These are phyloP conservation scores for Actinia tenebrosa DNA, from an alignment of 64 coral and sea anemone genomes.

Conservation along the genomic window DNA sequence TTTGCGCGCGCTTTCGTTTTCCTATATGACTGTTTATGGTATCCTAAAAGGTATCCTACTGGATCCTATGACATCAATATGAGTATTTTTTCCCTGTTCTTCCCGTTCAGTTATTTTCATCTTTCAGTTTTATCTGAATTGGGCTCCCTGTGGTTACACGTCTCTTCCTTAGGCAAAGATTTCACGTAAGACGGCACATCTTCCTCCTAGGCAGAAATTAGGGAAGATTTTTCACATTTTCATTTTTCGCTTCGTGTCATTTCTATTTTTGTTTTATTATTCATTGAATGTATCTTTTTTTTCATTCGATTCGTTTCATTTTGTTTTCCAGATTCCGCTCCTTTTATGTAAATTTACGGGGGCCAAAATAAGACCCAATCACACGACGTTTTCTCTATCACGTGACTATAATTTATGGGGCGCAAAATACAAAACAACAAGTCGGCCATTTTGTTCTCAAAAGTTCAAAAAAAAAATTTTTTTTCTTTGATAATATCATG, in stretches of 20 bases:
- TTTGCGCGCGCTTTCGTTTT: too few species aligned
- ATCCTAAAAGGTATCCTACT: too few species aligned
- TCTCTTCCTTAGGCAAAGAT: too few species aligned
- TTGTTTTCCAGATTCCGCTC: not conserved
- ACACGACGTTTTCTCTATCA: not conserved
- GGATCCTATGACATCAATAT: too few species aligned
- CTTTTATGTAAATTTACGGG: not conserved
- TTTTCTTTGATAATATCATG: not conserved
- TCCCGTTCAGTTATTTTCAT: too few species aligned
- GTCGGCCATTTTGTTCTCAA: not conserved
- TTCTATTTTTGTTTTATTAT: not conserved
- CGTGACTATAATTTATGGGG: constrained; percentile 7
- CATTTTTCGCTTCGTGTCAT: not conserved
- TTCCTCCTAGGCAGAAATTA: too few species aligned
- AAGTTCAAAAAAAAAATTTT: not conserved
- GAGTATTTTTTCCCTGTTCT: too few species aligned
- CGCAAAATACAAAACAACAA: constrained; percentile 10
- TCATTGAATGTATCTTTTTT: not conserved
- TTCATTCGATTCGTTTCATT: not conserved
- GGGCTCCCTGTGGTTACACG: too few species aligned
- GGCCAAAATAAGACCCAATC: not conserved
- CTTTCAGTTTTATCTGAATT: too few species aligned
- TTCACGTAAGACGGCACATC: too few species aligned
- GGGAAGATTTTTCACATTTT: not conserved
- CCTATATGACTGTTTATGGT: too few species aligned